A percentile compares a stretch with the other conserved stretches of the same genome.
Evolutionary conservation across 1,140 invertebrate genomes (phyloP).

Genomic region (Pseudoatta argentina): DNA sequence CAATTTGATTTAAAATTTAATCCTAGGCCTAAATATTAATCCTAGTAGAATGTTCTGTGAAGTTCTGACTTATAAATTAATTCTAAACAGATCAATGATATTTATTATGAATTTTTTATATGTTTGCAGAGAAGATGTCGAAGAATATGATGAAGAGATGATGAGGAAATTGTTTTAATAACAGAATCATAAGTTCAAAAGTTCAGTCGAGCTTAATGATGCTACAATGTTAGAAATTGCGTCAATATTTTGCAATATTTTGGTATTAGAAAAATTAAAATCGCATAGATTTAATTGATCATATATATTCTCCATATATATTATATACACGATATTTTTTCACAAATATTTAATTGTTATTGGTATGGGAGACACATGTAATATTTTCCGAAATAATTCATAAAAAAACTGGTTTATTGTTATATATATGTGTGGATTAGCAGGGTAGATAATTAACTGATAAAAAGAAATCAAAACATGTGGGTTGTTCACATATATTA

Average conservation of each 20-base stretch:
- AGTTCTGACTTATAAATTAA: slow-evolving; percentile 36
- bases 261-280: not conserved
- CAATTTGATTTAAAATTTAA: not conserved
- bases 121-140: slow-evolving; percentile 51
- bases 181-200: slow-evolving; percentile 7
- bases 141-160: slow-evolving; percentile 63
- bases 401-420: not conserved
- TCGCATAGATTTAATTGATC: not conserved
- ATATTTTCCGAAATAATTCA: not conserved
- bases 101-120: slow-evolving; percentile 59
- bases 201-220: not conserved
- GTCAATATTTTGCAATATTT: slow-evolving; percentile 29
- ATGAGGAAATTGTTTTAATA: slow-evolving; percentile 57
- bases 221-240: not conserved
- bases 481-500: not conserved
- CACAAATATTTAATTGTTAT: slow-evolving; percentile 13
- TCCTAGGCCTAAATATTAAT: not conserved
- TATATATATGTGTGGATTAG: not conserved
- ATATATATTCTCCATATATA: slow-evolving; percentile 1
- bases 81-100: slow-evolving; percentile 17
- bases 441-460: not conserved
- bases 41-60: not conserved
- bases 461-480: not conserved
- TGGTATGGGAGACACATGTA: not conserved
- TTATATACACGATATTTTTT: slow-evolving; percentile 14